phyloP scores from a whole-genome alignment of 2,888 invertebrate genomes.

The Lithophane leautieri region DNA sequence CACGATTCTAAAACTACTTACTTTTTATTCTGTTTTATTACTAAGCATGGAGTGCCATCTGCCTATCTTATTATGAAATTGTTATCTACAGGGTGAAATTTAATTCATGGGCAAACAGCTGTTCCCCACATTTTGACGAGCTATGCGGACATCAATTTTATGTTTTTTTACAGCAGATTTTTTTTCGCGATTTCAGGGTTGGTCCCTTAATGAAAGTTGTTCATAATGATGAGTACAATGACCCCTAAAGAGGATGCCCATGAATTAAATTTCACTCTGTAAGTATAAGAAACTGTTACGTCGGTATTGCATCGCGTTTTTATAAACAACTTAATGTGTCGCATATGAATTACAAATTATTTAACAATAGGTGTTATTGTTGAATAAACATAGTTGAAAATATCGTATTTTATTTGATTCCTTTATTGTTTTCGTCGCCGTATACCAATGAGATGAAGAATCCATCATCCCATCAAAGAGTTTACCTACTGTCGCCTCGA shows the following conservation, averaged over 20 bases:
- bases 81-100: background rate
- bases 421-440: background rate
- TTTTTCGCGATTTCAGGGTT: too few relatives aligned
- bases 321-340: constrained; percentile 62
- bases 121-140: too few relatives aligned
- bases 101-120: too few relatives aligned
- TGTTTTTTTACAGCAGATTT: too few relatives aligned
- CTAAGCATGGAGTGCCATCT: constrained; percentile 4
- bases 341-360: constrained; percentile 52
- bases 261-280: too few relatives aligned
- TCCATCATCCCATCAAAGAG: background rate
- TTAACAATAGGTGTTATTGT: constrained; percentile 71
- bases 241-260: too few relatives aligned
- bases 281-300: constrained; percentile 20
- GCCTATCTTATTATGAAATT: constrained; percentile 23
- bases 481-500: background rate
- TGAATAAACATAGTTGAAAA: constrained; percentile 77
- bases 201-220: too few relatives aligned
- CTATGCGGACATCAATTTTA: too few relatives aligned
- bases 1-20: background rate
- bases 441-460: background rate
- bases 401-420: constrained; percentile 31
- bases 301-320: constrained; percentile 42
- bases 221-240: too few relatives aligned
- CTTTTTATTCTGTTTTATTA: constrained; percentile 1